Evolutionary conservation across 2,888 invertebrate genomes (phyloP), one percentile per base, ranked within the genome.

Genomic region (Oxytorus armatus): DNA sequence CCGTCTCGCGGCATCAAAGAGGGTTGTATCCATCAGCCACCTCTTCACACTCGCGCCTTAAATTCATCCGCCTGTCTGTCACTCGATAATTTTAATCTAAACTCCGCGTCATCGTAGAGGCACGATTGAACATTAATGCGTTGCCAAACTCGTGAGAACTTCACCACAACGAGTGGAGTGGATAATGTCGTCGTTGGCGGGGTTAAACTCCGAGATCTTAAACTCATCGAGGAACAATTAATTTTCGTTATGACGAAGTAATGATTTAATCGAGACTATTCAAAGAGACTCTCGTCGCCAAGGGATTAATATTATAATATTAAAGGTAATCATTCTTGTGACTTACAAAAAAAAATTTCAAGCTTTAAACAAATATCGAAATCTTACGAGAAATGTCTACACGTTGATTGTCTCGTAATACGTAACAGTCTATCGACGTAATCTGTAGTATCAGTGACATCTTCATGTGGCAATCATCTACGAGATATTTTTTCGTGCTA

Each of bases 161-260:
- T 51, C 29, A 47, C 14, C 57, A 73, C 39, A 66, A 59, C 53
- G 59, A 51, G 8, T 11, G 51, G 49, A 73, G 3, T 21, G 39
- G 39, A 73, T 61, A 42, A 39, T 63, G 11, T 39, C 10, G 29
- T 49, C 8, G 36, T 53, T 23, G 18, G 36, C 33, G 36, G 29
- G 36, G 49, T 23, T 39, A 10, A 10, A 14, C 18, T 8, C 51
- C 42, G 57, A 49, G 70, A 74, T 73, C 66, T 72, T 39, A 69
- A 79, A 82, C 79, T 84, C 84, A 81, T 73, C 76, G 69, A 44
- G 10, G 69, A 66, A 75, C 65, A 82, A 84, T 84, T 82, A 83
- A 75, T 84, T 77, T 81, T 74, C 77, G 14, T 72, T 57, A 47
- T 73, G 47, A 39, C 53, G 47, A 73, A 70, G 66, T 76, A 75